A percentile compares a stretch with the other conserved stretches of the same genome.
Evolutionary conservation across 2,797 vertebrate species (phyloP).

Genomic region (Hipposideros larvatus): DNA sequence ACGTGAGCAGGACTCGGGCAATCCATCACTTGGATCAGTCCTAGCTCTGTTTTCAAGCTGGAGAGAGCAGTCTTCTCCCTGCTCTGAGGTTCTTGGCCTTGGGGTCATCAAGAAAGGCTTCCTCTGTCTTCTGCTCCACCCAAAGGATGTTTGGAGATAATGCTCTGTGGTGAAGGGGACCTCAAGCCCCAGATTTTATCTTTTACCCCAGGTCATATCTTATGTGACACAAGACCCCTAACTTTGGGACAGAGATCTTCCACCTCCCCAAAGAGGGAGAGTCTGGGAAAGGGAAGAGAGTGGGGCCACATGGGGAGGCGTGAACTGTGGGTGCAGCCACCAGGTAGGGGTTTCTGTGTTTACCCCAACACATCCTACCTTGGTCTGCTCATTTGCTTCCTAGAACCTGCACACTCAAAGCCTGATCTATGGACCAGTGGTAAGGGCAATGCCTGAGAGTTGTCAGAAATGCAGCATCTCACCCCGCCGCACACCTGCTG

Average conservation of each 20-base stretch:
- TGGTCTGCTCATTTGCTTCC: background rate
- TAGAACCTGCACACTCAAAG: background rate
- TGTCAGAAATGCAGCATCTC: background rate
- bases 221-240: background rate
- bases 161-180: background rate
- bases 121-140: background rate
- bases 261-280: background rate
- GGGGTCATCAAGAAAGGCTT: background rate
- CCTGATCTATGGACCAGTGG: background rate
- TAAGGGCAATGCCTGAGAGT: fast-evolving
- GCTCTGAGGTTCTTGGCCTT: background rate
- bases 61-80: background rate
- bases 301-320: background rate
- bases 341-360: background rate
- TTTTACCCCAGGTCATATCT: background rate
- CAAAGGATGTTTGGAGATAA: background rate
- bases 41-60: background rate
- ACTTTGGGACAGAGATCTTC: background rate
- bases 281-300: background rate
- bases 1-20: background rate
- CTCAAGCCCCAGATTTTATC: background rate
- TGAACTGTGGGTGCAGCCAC: background rate
- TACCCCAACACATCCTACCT: background rate
- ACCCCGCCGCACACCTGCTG: fast-evolving
- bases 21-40: background rate